These are phyloP conservation scores for Rhagoletis pomonella DNA, from an alignment of 1,140 invertebrate genomes.

Conservation along the genomic window DNA sequence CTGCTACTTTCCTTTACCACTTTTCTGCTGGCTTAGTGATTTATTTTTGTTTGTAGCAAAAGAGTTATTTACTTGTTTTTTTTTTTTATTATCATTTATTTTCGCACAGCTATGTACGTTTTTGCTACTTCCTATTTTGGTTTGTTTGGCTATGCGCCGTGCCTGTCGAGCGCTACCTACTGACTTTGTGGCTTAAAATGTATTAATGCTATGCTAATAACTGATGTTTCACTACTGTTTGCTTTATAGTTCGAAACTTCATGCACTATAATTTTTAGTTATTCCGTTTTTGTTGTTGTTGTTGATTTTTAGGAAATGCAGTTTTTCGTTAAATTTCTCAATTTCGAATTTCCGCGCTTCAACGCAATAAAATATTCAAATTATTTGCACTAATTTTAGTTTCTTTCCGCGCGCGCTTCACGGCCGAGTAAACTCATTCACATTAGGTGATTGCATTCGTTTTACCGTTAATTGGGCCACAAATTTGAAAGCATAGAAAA, in stretches of 20 bases:
- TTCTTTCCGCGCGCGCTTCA: constrained; percentile 30
- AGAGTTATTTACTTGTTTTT: not conserved
- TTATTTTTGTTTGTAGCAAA: not conserved
- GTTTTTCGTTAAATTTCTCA: not conserved
- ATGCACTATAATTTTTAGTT: constrained; percentile 27
- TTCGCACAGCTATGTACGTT: not conserved
- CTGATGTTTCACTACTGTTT: not conserved
- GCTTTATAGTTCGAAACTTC: constrained; percentile 28
- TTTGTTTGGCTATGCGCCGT: too few relatives aligned
- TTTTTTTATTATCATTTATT: too few relatives aligned
- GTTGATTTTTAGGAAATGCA: constrained; percentile 48
- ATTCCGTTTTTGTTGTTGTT: not conserved
- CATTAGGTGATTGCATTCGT: constrained; percentile 19
- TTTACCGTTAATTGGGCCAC: constrained; percentile 21
- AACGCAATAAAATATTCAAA: constrained; percentile 40
- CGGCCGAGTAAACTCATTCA: not conserved
- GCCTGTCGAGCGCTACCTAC: not conserved
- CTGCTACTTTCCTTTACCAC: not conserved
- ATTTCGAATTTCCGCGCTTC: constrained; percentile 21
- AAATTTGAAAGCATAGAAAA: constrained; percentile 34
- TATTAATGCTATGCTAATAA: not conserved
- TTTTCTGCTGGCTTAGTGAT: constrained; percentile 17
- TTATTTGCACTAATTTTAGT: constrained; percentile 32
- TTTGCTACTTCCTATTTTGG: constrained; percentile 6
- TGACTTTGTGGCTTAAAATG: constrained; percentile 32